A percentile compares a stretch with the other conserved stretches of the same genome.
phyloP scores from a whole-genome alignment of 2,888 invertebrate species.

The Drosophila buzzatii region DNA sequence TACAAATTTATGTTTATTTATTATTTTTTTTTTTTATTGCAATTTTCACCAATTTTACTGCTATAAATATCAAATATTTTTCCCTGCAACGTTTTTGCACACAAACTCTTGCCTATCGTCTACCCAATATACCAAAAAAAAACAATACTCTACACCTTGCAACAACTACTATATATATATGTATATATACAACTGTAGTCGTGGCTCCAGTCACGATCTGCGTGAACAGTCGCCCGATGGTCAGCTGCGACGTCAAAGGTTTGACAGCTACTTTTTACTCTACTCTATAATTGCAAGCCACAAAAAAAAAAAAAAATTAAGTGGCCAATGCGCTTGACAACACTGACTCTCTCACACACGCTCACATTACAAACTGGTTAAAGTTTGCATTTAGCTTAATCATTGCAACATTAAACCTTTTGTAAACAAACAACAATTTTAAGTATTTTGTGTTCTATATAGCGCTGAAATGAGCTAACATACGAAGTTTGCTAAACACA shows the following conservation, averaged over 20 bases:
- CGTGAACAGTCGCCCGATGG: constrained; percentile 91
- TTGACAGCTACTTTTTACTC: constrained; percentile 85
- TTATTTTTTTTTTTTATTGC: constrained; percentile 72
- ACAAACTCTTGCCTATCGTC: constrained; percentile 64
- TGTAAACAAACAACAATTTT: neutral
- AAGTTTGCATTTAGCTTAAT: constrained; percentile 37
- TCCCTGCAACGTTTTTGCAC: constrained; percentile 72
- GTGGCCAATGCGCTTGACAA: constrained; percentile 60
- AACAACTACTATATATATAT: constrained; percentile 45
- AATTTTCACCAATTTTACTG: constrained; percentile 68
- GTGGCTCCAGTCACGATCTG: constrained; percentile 91
- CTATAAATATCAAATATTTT: constrained; percentile 60
- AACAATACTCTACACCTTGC: constrained; percentile 39
- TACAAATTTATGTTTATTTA: constrained; percentile 48
- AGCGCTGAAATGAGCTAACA: constrained; percentile 15
- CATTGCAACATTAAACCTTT: constrained; percentile 32
- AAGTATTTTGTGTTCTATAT: neutral
- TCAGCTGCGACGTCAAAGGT: constrained; percentile 91
- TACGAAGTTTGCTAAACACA: constrained; percentile 1
- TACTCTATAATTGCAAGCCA: constrained; percentile 49
- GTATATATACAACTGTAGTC: constrained; percentile 85
- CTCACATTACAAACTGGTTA: constrained; percentile 38
- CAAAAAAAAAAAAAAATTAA: constrained; percentile 25
- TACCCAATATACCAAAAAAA: constrained; percentile 36
- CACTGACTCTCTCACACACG: constrained; percentile 4